phyloP scores from a whole-genome alignment of 2,888 invertebrate genomes.

The Pristionchus fissidentatus region DNA sequence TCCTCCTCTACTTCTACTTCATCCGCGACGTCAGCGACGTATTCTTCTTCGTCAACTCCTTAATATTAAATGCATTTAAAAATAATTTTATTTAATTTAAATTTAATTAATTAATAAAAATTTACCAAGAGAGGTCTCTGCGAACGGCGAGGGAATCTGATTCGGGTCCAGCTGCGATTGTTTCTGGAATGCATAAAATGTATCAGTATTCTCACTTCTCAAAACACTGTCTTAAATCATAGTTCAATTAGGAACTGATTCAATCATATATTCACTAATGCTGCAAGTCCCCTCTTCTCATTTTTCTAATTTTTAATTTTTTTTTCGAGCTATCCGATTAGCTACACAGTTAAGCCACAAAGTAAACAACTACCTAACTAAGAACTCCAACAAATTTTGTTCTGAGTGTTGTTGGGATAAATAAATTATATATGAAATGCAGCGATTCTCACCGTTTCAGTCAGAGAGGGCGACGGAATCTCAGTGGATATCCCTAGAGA shows the following conservation, averaged over 20 bases:
- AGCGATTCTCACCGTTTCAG: background rate
- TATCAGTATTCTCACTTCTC: no score
- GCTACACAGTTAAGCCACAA: no score
- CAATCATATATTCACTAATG: no score
- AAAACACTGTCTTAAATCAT: no score
- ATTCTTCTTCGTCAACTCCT: constrained; percentile 4
- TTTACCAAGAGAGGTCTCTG: background rate
- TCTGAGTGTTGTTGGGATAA: no score
- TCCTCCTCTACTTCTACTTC: background rate
- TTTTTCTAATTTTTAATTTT: no score
- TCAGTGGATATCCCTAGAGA: background rate
- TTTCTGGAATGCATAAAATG: background rate
- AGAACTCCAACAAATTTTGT: no score
- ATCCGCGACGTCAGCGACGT: background rate
- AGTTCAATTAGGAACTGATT: no score
- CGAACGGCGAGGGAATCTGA: background rate
- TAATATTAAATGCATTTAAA: background rate
- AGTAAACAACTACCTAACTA: no score
- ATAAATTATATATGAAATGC: background rate
- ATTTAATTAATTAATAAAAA: background rate
- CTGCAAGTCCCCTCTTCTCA: no score
- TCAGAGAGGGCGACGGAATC: background rate
- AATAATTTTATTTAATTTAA: background rate
- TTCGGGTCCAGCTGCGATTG: background rate
- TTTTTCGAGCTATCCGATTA: no score